Base-by-base conservation (phyloP, 2,888 invertebrate genomes). In the Odontothrips loti region DNA sequence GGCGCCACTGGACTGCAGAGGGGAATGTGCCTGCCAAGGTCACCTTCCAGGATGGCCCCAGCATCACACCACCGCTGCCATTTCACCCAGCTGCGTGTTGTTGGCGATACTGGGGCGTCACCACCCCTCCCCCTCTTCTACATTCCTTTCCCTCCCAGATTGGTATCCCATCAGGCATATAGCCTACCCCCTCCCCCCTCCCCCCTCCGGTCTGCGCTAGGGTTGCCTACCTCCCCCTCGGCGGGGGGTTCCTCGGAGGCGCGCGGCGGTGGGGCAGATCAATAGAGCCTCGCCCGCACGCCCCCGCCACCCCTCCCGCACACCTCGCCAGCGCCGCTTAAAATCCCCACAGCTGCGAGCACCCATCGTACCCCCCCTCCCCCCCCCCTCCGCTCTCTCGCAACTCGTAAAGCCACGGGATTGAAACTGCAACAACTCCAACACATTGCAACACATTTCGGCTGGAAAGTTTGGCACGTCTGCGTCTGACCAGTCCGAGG, bases 141-240 rank as follows among this genome's bases (percentile, higher is more conserved):
- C 34, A 43, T 43, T 43, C 34, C 34, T 4, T 43, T 43, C 34
- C 34, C 58, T 20, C 58, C 17, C 17, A 12, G 51, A 17, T 20
- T 17, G 20, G 51, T 20, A 12, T 20, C 51, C 51, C 51, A 20
- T 51, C 51, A 51, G 20, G 51, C 51, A 12, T 10, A 12, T 20
- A 2, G 51, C 20, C 51, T 17, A 51, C 15, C 17, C 58, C 17
- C 58, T 20, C 34, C 58, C n/a, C 20, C 58, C 51, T 12, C 51
- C 12, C 51, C 51, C 15, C 51, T 1, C 12, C 6, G 3, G 51
- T 20, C 58, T 6, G 58, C 51, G 51, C 51, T 6, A 20, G 58
- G 58, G 58, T 58, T 58, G 58, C 58, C 58, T 58, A 58, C 58
- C 58, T 58, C 58, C 58, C 58, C 58, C 58, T 58, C 51, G 51